Evolutionary conservation across 2,888 invertebrate species (phyloP).

Genomic region (Chironomus tentans): DNA sequence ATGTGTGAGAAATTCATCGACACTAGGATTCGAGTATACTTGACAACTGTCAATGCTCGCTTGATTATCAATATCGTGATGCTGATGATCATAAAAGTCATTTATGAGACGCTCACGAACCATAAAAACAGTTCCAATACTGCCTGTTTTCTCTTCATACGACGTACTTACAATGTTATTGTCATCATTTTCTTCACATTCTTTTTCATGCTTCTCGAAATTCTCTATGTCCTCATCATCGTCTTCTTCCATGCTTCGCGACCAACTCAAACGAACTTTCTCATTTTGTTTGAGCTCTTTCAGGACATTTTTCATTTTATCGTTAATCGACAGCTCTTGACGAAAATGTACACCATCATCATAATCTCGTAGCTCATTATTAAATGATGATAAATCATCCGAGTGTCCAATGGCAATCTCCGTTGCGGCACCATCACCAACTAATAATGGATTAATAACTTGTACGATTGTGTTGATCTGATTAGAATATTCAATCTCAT

Average conservation of each 20-base stretch:
- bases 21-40: constrained; percentile 41
- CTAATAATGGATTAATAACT: constrained; percentile 42
- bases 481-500: neutral
- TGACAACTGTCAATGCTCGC: constrained; percentile 35
- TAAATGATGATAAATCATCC: constrained; percentile 34
- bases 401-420: constrained; percentile 37
- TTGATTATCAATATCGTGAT: neutral
- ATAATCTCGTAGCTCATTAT: constrained; percentile 28
- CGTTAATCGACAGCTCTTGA: constrained; percentile 41
- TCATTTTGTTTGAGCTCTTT: constrained; percentile 41
- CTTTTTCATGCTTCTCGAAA: constrained; percentile 29
- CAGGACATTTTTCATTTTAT: constrained; percentile 44
- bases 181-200: constrained; percentile 29
- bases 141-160: constrained; percentile 30
- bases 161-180: neutral
- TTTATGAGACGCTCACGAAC: constrained; percentile 28
- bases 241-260: constrained; percentile 40
- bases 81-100: constrained; percentile 27
- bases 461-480: constrained; percentile 39
- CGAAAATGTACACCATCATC: constrained; percentile 34
- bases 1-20: constrained; percentile 26
- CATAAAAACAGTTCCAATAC: constrained; percentile 26
- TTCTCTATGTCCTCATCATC: constrained; percentile 32
- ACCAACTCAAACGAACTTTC: constrained; percentile 43
- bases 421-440: constrained; percentile 40